Evolutionary conservation across 2,797 vertebrate genomes (phyloP).

Genomic region (Natrix natrix): DNA sequence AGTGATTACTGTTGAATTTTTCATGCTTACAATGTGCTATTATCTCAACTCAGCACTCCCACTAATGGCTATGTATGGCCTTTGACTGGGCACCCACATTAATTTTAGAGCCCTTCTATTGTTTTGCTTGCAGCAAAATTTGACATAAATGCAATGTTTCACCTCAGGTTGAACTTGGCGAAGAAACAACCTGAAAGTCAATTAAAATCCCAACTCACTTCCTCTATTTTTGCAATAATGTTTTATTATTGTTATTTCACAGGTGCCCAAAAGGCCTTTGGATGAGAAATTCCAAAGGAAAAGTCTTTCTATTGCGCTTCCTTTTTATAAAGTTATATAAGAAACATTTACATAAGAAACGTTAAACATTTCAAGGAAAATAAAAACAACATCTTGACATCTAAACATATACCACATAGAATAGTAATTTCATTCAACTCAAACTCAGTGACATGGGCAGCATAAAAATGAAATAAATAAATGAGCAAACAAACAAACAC

Average conservation of each 20-base stretch:
- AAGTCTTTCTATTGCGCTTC: constrained; percentile 34
- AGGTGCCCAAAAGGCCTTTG: constrained; percentile 43
- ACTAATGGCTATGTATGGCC: constrained; percentile 65
- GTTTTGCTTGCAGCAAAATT: constrained; percentile 69
- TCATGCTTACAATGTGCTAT: constrained; percentile 68
- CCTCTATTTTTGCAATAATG: constrained; percentile 49
- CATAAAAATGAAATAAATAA: not conserved
- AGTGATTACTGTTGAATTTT: constrained; percentile 70
- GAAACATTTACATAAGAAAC: constrained; percentile 21
- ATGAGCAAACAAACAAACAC: not conserved
- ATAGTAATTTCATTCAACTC: not conserved
- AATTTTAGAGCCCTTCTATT: constrained; percentile 64
- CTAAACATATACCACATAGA: not conserved
- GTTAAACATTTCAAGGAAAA: constrained; percentile 31
- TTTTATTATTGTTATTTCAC: constrained; percentile 34
- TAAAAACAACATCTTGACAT: not conserved
- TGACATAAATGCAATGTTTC: constrained; percentile 65
- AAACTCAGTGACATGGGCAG: not conserved
- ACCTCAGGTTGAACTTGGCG: constrained; percentile 64
- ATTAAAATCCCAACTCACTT: constrained; percentile 65
- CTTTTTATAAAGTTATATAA: constrained; percentile 21
- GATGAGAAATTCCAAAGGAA: constrained; percentile 47
- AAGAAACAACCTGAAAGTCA: constrained; percentile 62
- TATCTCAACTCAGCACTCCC: constrained; percentile 60
- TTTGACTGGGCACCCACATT: constrained; percentile 69